Base-by-base conservation (phyloP, 1,140 invertebrate genomes). In the Achroia grisella region DNA sequence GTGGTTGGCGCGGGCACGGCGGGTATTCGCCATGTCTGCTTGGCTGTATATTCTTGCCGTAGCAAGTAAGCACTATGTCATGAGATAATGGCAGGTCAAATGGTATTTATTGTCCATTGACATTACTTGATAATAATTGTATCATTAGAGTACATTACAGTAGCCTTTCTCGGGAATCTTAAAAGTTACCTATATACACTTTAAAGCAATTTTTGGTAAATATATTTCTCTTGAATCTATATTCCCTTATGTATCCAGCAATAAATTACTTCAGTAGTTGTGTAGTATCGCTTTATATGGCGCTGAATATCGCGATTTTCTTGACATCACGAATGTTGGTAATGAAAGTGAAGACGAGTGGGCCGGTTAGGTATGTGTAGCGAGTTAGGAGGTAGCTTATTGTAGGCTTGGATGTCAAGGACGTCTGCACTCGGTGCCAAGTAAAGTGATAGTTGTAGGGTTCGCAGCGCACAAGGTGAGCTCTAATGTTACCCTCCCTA, bases 131-230 rank as follows among this genome's bases (percentile, higher is more conserved):
- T 84, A 84, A 85, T 82, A 85, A 85, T 85, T 81, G 80, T 85
- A 84, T 84, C 78, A 80, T 80, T 84, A 82, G 79, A 83, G 78
- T 85, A 82, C 76, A 85, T 81, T 81, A 81, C 75, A 73, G 81
- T 85, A 85, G 81, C 78, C 76, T 82, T 82, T 85, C 75, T 81
- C 69, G 70, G 67, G 71, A 80, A 81, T 82, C 73, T 81, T 77
- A 75, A 80, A 85, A 85, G 81, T 85, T 85, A 85, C 75, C 78
- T 85, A 81, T 85, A 82, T 85, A 85, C 81, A 81, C 78, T 79
- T 66, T 71, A 77, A 80, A 79, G 64, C 62, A 64, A 80, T 70
- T 82, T 82, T 85, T 77, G 78, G 73, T 79, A 81, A 79, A 76
- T 77, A 79, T 85, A 81, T 82, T 80, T 84, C 72, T 84, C 80